Conservation (phyloP, 2,888 invertebrate genomes). For the Folsomia manolachei region DNA sequence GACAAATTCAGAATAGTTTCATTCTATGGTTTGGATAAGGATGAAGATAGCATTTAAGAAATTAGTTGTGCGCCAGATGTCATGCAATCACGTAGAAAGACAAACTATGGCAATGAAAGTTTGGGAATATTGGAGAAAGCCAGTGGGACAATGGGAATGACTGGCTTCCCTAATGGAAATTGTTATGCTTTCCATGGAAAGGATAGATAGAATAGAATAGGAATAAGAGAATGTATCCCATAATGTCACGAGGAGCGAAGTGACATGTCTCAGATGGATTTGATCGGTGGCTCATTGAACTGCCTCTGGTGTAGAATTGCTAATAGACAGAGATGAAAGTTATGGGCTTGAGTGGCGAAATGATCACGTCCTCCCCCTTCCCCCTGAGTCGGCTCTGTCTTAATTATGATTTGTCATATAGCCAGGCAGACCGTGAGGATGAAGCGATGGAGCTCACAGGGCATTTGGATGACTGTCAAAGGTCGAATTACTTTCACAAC, state of each 20-base stretch:
- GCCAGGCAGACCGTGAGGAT: too few species aligned
- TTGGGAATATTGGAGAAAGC: neutral
- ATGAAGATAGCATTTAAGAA: slow-evolving; percentile 4
- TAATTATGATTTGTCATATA: too few species aligned
- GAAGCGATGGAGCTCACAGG: too few species aligned
- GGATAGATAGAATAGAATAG: too few species aligned
- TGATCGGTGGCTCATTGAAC: neutral
- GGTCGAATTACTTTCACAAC: too few species aligned
- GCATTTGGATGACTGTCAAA: too few species aligned
- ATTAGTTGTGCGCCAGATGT: neutral
- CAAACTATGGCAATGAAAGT: neutral
- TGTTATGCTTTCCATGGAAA: neutral
- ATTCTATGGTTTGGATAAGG: too few species aligned
- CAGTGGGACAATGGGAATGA: neutral
- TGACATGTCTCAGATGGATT: neutral
- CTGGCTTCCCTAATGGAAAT: neutral
- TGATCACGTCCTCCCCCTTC: neutral
- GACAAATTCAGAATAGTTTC: too few species aligned
- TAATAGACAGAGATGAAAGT: neutral
- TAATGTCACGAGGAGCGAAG: too few species aligned
- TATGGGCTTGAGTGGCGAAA: neutral
- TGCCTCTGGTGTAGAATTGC: neutral
- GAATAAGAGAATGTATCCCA: too few species aligned
- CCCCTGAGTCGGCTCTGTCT: neutral
- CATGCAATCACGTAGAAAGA: neutral